These are phyloP conservation scores for Megathymus violae DNA, from an alignment of 1,140 invertebrate species.

Conservation along the genomic window DNA sequence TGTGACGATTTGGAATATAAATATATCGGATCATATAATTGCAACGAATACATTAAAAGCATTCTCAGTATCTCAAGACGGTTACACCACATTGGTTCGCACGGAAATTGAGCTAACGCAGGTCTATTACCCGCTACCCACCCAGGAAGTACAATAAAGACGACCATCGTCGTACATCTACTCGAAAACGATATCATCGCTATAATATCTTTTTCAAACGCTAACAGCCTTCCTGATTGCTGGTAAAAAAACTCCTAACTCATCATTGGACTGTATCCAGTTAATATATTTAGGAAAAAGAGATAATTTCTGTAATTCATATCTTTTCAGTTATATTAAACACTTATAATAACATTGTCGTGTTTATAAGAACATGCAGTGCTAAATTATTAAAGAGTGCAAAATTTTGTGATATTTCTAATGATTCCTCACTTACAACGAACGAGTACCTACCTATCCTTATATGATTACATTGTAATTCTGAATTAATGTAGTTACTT, in stretches of 20 bases:
- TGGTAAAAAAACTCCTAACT: constrained; percentile 2
- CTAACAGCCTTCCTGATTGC: constrained; percentile 1
- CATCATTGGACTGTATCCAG: neutral
- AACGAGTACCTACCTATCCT: no score
- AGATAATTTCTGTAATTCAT: no score
- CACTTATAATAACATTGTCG: no score
- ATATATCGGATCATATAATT: no score
- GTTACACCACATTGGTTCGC: constrained; percentile 3
- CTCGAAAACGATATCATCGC: constrained; percentile 6
- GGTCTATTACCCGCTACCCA: constrained; percentile 7
- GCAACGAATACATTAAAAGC: no score
- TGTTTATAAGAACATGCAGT: no score
- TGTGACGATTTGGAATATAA: no score
- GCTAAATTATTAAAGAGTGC: neutral
- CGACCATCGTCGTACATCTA: constrained; percentile 8
- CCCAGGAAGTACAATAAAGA: constrained; percentile 12
- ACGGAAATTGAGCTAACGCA: constrained; percentile 15
- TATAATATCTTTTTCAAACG: constrained; percentile 13
- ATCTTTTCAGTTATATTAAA: no score
- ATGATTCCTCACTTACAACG: no score
- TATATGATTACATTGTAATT: neutral
- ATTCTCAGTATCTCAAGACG: neutral
- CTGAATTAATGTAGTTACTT: neutral
- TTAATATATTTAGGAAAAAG: no score
- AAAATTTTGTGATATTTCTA: neutral